These are phyloP conservation scores for Anastrepha ludens DNA, from an alignment of 1,140 invertebrate species.

Conservation along the genomic window DNA sequence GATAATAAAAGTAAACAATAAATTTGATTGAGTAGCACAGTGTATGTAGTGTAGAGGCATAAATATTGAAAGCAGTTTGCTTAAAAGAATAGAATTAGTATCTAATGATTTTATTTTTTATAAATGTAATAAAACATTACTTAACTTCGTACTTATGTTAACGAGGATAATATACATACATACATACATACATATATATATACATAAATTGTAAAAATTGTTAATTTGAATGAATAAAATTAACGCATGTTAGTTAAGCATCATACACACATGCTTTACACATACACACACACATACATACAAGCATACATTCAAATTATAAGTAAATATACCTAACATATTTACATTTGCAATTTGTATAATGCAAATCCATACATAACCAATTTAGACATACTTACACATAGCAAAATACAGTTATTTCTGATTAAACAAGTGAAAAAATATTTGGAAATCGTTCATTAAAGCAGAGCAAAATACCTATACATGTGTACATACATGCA, in stretches of 20 bases:
- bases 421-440: not conserved
- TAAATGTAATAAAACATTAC: slow-evolving; percentile 49
- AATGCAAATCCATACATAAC: slow-evolving; percentile 23
- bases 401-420: not conserved
- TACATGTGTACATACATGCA: slow-evolving; percentile 1
- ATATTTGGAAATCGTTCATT: not conserved
- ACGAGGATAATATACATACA: slow-evolving; percentile 13
- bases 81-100: slow-evolving; percentile 36
- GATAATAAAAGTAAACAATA: not conserved
- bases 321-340: not conserved
- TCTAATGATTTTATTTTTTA: slow-evolving; percentile 54
- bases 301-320: not conserved
- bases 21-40: slow-evolving; percentile 28
- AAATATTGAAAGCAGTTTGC: slow-evolving; percentile 36
- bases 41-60: slow-evolving; percentile 13
- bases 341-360: not conserved
- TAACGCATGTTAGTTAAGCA: slow-evolving; percentile 40
- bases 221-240: slow-evolving; percentile 38
- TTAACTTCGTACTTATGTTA: not conserved
- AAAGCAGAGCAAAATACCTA: not conserved
- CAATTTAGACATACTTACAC: not conserved
- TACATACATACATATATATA: not conserved
- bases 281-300: slow-evolving; percentile 20
- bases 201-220: slow-evolving; percentile 14
- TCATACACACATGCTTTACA: slow-evolving; percentile 16